phyloP scores from a whole-genome alignment of 2,797 vertebrate genomes.

The Pseudotriccus pelzelni region DNA sequence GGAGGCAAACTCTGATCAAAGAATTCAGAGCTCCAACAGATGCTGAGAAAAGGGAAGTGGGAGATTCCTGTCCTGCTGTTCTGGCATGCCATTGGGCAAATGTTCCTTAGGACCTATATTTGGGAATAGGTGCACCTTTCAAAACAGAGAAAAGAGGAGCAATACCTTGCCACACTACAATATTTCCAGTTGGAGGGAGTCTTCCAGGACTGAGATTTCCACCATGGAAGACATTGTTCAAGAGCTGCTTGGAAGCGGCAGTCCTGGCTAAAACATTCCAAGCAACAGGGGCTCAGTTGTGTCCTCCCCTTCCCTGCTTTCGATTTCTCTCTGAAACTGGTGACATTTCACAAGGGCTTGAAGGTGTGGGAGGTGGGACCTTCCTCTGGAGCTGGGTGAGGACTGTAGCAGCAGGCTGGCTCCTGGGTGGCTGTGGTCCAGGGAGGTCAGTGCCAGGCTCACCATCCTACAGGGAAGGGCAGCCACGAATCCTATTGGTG shows the following conservation, averaged over 20 bases:
- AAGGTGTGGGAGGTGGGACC: not conserved
- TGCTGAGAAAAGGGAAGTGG: not conserved
- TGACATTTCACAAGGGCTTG: not conserved
- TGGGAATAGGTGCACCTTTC: not conserved
- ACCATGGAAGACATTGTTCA: not conserved
- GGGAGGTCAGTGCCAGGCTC: not conserved
- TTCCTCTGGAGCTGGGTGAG: not conserved
- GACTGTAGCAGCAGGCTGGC: not conserved
- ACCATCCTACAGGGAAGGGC: not conserved
- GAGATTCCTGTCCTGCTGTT: not conserved
- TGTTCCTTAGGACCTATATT: not conserved
- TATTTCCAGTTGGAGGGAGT: not conserved
- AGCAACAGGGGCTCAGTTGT: rapidly evolving
- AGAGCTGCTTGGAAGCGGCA: not conserved
- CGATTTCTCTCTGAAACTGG: not conserved
- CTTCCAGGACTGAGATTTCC: not conserved
- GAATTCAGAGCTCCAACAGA: not conserved
- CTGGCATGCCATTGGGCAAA: not conserved
- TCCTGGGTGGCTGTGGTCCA: rapidly evolving
- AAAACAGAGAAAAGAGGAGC: not conserved
- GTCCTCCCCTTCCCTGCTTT: not conserved
- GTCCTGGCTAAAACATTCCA: not conserved
- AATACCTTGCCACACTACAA: not conserved
- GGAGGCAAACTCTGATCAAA: not conserved
- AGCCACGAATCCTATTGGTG: not conserved